Base-by-base conservation (phyloP, 2,888 invertebrate genomes). In the Anagyrus pseudococci region DNA sequence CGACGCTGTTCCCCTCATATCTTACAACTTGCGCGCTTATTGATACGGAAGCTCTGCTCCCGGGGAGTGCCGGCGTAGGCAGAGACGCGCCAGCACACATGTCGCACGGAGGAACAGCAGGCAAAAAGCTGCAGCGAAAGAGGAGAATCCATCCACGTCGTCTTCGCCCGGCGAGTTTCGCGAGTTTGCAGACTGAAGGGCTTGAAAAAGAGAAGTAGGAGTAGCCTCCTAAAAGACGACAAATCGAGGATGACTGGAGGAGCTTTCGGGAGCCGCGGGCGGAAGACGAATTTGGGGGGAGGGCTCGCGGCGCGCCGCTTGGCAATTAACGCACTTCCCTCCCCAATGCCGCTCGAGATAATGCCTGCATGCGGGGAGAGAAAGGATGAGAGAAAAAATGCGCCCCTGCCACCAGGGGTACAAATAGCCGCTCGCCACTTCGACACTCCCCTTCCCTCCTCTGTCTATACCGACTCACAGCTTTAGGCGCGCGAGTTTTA, bases 351-450 rank as follows among this genome's bases (percentile, higher is more conserved):
- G 15, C 47, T 44, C 41, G 41, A 53, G 54, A 63, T 63, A 63
- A 63, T 58, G 52, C 59, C 29, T 29, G 29, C 29, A 10, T 29
- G 6, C 15, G 25, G 47, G 19, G 26, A 40, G 33, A 22, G 46
- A 48, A 50, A 13, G 29, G 17, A 15, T 4, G 22, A 52, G 47
- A 62, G 52, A 50, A 49, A 29, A 33, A 46, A 13, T 25, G 20
- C 26, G n/a, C 41, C 8, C 10, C 13, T 17, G 25, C 49, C n/a
- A n/a, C n/a, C 17, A 63, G 72, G 70, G 67, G 75, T 78, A 77
- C 78, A 78, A 78, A 78, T 77, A 78, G 76, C 73, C 70, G 66
- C 59, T 67, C 70, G 69, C 69, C 66, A 70, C 71, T 68, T 66
- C 61, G 58, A 64, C 67, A 63, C 64, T 63, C 70, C 73, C 73